Base-by-base conservation (phyloP, 2,888 invertebrate genomes). In the Lasioglossum malachurum region DNA sequence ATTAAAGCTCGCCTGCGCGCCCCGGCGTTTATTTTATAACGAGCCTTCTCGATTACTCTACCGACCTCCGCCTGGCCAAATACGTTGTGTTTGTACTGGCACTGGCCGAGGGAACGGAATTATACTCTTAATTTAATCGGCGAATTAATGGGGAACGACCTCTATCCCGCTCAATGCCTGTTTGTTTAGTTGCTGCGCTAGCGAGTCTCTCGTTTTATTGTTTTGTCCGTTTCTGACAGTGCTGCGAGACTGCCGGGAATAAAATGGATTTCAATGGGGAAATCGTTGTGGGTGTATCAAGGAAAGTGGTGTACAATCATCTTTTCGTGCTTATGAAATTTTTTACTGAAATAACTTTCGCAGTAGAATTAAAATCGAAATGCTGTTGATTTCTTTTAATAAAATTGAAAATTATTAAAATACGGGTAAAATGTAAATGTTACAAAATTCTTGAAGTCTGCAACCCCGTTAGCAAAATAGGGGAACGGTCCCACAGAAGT, bases 1-100 rank as follows among this genome's bases (percentile, higher is more conserved):
- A 87, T 87, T 81, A 87, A 87, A 85, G 72, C 71, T 23, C n/a
- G 38, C n/a, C 41, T n/a, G 69, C 23, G 69, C 35, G 23, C 35
- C 38, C 41, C n/a, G 38, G n/a, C 69, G 69, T 69, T 69, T 38
- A 69, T 38, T 69, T 69, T 69, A 69, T 69, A 69, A 38, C 41
- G 69, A 69, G 69, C 23, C 23, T 19, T 38, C 69, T 38, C 69
- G 41, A 69, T 69, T 69, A 69, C 69, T 35, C 35, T 8, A 8
- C 19, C 67, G 67, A 31, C 35, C 67, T 35, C 64, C 67, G 67
- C 67, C 35, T 35, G 31, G 35, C 31, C 67, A 35, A 67, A 67
- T 35, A 67, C 35, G 67, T 35, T 35, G 67, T 23, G 35, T 67
- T 67, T 67, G 31, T 31, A 16, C 64, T 64, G 64, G 64, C 27